Evolutionary conservation across 2,113 vertebrate species (phyloP).

Genomic region (Microtus richardsoni): DNA sequence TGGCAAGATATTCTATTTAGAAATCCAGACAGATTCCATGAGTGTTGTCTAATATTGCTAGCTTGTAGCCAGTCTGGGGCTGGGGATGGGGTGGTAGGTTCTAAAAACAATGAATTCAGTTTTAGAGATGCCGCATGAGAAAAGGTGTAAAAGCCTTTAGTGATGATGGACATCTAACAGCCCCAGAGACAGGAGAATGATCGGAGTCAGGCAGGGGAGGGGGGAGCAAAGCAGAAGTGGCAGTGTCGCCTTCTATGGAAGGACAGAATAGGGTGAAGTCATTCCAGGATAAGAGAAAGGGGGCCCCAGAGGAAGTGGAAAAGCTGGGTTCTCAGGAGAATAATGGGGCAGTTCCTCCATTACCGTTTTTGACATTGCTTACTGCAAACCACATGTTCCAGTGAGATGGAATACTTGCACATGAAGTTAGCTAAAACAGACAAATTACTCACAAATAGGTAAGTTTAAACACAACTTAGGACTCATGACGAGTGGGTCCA

Average conservation of each 20-base stretch:
- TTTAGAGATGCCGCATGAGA: not conserved
- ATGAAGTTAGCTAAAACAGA: not conserved
- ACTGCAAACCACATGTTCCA: not conserved
- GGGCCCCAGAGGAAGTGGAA: not conserved
- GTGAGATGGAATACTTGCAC: not conserved
- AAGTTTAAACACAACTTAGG: not conserved
- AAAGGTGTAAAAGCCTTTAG: not conserved
- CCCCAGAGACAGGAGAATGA: not conserved
- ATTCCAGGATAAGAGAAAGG: not conserved
- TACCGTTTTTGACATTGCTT: not conserved
- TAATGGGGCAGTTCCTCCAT: not conserved
- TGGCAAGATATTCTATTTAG: not conserved
- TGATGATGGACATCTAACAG: not conserved
- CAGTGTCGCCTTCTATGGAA: not conserved
- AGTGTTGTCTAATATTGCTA: not conserved
- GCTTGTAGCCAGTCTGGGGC: not conserved
- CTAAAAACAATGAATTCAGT: not conserved
- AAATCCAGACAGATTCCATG: not conserved
- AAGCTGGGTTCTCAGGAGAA: not conserved
- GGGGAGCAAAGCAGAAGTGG: not conserved
- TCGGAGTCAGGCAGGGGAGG: not conserved
- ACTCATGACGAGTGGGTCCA: not conserved
- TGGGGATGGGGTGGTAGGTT: not conserved
- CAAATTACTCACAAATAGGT: not conserved
- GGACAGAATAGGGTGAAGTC: not conserved